A percentile compares a stretch with the other conserved stretches of the same genome.
Conservation (phyloP, 2,888 invertebrate genomes). For the Rhogogaster chlorosoma region DNA sequence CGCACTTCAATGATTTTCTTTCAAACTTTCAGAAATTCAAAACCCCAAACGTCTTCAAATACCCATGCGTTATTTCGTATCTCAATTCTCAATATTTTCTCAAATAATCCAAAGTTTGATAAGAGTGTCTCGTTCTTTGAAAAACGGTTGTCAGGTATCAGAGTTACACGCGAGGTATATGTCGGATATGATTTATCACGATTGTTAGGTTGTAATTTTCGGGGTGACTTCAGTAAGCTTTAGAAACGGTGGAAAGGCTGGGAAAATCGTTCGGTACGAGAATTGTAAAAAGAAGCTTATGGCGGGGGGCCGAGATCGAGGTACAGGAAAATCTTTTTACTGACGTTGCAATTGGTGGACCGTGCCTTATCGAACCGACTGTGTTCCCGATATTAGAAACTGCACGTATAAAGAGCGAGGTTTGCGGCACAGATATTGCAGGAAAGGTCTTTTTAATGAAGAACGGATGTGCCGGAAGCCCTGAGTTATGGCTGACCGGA, state of each 20-base stretch:
- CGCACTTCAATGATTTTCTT: too few species aligned
- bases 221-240: not conserved
- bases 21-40: too few species aligned
- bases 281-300: constrained; percentile 34
- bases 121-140: not conserved
- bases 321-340: constrained; percentile 7
- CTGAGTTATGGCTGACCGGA: not conserved
- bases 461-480: constrained; percentile 8
- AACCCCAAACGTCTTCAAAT: too few species aligned
- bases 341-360: constrained; percentile 20
- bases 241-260: not conserved
- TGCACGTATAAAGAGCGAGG: not conserved
- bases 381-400: constrained; percentile 19
- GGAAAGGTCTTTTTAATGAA: constrained; percentile 1
- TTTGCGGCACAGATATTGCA: not conserved
- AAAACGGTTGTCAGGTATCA: not conserved
- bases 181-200: not conserved
- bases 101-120: too few species aligned
- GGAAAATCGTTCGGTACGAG: not conserved
- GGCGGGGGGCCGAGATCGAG: not conserved
- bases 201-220: constrained; percentile 3
- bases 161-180: not conserved
- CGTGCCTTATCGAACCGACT: constrained; percentile 26
- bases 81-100: too few species aligned
- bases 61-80: too few species aligned